A percentile compares a stretch with the other conserved stretches of the same genome.
Conservation (phyloP, 2,888 invertebrate genomes). For the Aleiodes leptofemur region DNA sequence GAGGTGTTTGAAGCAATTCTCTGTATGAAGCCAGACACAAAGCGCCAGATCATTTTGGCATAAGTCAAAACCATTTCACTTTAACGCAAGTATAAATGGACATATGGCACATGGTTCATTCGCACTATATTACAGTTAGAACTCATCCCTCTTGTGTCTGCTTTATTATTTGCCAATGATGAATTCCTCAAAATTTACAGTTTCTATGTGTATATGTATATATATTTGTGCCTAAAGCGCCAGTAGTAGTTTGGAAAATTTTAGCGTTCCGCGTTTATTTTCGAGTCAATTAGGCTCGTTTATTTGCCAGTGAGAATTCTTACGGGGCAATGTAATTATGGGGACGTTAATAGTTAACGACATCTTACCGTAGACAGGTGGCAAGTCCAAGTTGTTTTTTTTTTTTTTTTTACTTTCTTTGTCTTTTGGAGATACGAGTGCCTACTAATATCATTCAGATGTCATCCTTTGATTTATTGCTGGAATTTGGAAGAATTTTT, state of each 20-base stretch:
- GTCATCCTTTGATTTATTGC: slow-evolving; percentile 26
- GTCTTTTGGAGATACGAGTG: not conserved
- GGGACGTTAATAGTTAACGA: slow-evolving; percentile 72
- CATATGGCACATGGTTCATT: slow-evolving; percentile 60
- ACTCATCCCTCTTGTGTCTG: not conserved
- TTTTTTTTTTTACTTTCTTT: no score
- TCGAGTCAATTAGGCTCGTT: slow-evolving; percentile 74
- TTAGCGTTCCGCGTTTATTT: slow-evolving; percentile 68
- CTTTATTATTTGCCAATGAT: slow-evolving; percentile 1
- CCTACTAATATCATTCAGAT: slow-evolving; percentile 25
- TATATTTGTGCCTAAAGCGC: slow-evolving; percentile 33
- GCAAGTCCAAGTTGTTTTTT: slow-evolving; percentile 43
- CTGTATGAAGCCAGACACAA: slow-evolving; percentile 66
- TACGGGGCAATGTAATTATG: slow-evolving; percentile 69
- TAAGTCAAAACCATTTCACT: slow-evolving; percentile 71
- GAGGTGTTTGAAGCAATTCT: slow-evolving; percentile 43
- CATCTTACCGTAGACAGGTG: slow-evolving; percentile 71
- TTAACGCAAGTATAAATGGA: slow-evolving; percentile 55
- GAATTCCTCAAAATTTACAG: slow-evolving; percentile 7
- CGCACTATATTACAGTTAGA: slow-evolving; percentile 37
- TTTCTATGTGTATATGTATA: slow-evolving; percentile 11
- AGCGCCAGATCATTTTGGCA: slow-evolving; percentile 73
- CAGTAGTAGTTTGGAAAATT: not conserved
- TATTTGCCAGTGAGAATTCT: slow-evolving; percentile 69
- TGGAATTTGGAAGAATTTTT: not conserved